phyloP scores from a whole-genome alignment of 2,113 vertebrate genomes.

The Labeo catla region DNA sequence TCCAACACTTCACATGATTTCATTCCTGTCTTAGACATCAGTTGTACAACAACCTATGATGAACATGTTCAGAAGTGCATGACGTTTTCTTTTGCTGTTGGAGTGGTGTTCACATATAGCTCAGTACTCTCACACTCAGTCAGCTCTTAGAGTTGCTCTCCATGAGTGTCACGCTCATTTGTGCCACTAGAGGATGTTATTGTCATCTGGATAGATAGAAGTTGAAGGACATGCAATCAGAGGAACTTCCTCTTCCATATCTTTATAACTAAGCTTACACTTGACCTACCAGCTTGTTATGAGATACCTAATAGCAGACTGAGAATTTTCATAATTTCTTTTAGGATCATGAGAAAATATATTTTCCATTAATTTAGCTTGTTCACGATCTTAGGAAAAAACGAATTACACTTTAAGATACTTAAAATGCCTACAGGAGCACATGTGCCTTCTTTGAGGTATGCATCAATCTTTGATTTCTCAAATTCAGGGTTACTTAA shows the following conservation, averaged over 20 bases:
- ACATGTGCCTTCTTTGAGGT: not conserved
- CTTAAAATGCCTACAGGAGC: not conserved
- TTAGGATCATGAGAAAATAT: not conserved
- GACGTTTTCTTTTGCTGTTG: not conserved
- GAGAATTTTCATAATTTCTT: not conserved
- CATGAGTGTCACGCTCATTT: not conserved
- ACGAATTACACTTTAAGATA: not conserved
- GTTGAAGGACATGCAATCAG: not conserved
- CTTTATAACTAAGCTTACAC: not conserved
- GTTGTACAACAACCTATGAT: not conserved
- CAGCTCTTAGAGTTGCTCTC: not conserved
- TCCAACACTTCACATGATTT: not conserved
- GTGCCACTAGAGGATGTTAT: not conserved
- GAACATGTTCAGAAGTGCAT: not conserved
- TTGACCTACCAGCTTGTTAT: not conserved
- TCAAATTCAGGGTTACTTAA: not conserved
- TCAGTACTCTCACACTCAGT: not conserved
- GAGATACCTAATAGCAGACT: not conserved
- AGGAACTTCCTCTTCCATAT: not conserved
- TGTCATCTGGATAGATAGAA: not conserved
- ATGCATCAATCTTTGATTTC: not conserved
- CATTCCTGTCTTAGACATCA: not conserved
- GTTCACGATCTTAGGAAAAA: too few relatives aligned
- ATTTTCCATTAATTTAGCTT: not conserved
- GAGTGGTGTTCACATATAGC: not conserved